These are phyloP conservation scores for Passer montanus DNA, from an alignment of 2,113 vertebrate species.

Conservation along the genomic window DNA sequence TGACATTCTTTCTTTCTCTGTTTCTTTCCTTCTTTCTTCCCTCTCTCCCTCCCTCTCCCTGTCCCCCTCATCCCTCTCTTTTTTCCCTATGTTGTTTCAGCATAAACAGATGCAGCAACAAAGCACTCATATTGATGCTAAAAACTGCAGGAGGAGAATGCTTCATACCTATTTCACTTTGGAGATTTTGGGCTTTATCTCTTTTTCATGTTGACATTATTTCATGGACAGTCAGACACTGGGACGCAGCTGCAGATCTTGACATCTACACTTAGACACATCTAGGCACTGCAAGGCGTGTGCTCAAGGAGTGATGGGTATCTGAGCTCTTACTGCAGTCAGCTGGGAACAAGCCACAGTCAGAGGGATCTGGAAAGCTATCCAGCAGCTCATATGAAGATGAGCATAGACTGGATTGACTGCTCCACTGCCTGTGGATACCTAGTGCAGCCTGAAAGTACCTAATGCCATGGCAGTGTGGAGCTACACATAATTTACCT, in stretches of 20 bases:
- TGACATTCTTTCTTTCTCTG: neutral
- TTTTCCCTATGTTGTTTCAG: neutral
- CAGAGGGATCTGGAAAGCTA: neutral
- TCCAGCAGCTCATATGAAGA: neutral
- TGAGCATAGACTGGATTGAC: neutral
- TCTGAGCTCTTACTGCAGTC: neutral
- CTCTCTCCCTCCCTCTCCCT: neutral
- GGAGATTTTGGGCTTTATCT: neutral
- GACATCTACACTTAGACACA: neutral
- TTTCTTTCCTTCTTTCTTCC: neutral
- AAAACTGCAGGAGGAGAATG: neutral
- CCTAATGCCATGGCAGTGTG: neutral
- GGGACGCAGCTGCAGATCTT: neutral
- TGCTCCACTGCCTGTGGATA: neutral
- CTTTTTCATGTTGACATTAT: neutral
- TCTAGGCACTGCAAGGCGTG: neutral
- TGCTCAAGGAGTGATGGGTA: neutral
- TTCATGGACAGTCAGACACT: neutral
- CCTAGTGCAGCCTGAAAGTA: neutral
- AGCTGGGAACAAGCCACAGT: neutral
- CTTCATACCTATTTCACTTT: neutral
- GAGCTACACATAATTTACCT: neutral
- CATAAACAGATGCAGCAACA: neutral
- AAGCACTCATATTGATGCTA: neutral
- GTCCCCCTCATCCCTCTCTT: neutral